These are phyloP conservation scores for Ptychochromis oligacanthus DNA, from an alignment of 2,113 vertebrate genomes.

Conservation along the genomic window DNA sequence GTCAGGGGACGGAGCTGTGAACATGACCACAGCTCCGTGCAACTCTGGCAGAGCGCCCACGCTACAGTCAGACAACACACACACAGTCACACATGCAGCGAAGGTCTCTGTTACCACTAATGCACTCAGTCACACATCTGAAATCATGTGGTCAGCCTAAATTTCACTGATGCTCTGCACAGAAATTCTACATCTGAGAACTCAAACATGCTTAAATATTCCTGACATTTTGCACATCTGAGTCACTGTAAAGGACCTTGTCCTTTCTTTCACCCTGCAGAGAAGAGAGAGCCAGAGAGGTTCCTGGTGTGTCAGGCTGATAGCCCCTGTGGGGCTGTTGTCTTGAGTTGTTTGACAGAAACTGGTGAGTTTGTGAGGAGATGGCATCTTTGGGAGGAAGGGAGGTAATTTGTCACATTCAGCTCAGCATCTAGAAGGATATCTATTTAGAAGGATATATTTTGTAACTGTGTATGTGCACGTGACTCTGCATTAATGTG, in stretches of 20 bases:
- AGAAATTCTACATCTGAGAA: background rate
- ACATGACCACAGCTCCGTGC: slow-evolving; percentile 68
- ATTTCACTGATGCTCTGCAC: slow-evolving; percentile 18
- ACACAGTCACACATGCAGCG: slow-evolving; percentile 30
- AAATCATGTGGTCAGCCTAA: slow-evolving; percentile 21
- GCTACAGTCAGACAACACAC: slow-evolving; percentile 53
- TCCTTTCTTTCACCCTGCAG: slow-evolving; percentile 37
- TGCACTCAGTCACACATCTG: slow-evolving; percentile 36
- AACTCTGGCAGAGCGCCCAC: slow-evolving; percentile 75
- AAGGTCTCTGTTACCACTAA: slow-evolving; percentile 13
- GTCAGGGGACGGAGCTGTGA: slow-evolving; percentile 74
- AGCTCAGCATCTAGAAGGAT: slow-evolving; percentile 8
- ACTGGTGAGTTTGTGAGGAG: slow-evolving; percentile 25
- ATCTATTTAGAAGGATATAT: background rate
- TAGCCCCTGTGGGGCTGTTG: slow-evolving; percentile 41
- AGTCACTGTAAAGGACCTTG: slow-evolving; percentile 51
- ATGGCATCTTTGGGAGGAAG: slow-evolving; percentile 23
- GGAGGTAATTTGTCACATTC: slow-evolving; percentile 14
- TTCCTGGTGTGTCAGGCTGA: slow-evolving; percentile 46
- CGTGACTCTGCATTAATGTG: background rate
- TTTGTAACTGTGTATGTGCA: background rate
- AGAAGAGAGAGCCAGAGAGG: slow-evolving; percentile 10
- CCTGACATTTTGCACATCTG: slow-evolving; percentile 48
- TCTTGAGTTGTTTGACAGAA: slow-evolving; percentile 50
- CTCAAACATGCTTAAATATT: slow-evolving; percentile 17